Base-by-base conservation (phyloP, 1,140 invertebrate genomes). In the Drosophila nikananu region DNA sequence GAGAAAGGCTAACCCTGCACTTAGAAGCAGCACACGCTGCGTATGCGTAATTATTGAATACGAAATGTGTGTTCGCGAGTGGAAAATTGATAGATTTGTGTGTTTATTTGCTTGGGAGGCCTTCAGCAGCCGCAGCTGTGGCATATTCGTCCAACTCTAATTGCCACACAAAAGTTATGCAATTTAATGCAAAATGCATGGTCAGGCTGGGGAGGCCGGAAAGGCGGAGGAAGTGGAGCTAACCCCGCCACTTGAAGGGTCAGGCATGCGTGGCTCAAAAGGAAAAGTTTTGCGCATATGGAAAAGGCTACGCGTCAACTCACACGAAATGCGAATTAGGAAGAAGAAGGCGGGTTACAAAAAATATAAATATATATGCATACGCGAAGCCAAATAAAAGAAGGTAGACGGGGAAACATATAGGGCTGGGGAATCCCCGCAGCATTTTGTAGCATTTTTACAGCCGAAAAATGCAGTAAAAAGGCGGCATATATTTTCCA, bases 261-360 rank as follows among this genome's bases (percentile, higher is more conserved):
- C 81, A 80, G 77, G 81, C 81, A 83, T 83, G 81, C 81, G 81
- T 84, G 81, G 71, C 66, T 66, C 72, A 84, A 84, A 84, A 80
- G 81, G 54, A 81, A 86, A 90, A 86, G 58, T 90, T 90, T 90
- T 83, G 67, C 73, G 79, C 86, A 71, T 78, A 81, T 80, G 77
- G 77, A 81, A 86, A 90, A 87, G 84, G 79, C 77, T 90, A 86
- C 86, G 86, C 86, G 78, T 90, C 86, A 90, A 90, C 82, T 90
- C 86, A 90, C 86, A 90, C 86, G 86, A 90, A 90, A 90, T 90
- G 79, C 86, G 86, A 90, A 90, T 90, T 90, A 90, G 72, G 39
- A 44, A 63, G 63, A 61, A 25, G 60, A 30, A 63, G 35, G 23
- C 52, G 21, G 52, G 55, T n/a, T 44, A 57, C n/a, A 57, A 39